Base-by-base conservation (phyloP, 2,797 vertebrate species). In the Schizothorax lantsangensis region DNA sequence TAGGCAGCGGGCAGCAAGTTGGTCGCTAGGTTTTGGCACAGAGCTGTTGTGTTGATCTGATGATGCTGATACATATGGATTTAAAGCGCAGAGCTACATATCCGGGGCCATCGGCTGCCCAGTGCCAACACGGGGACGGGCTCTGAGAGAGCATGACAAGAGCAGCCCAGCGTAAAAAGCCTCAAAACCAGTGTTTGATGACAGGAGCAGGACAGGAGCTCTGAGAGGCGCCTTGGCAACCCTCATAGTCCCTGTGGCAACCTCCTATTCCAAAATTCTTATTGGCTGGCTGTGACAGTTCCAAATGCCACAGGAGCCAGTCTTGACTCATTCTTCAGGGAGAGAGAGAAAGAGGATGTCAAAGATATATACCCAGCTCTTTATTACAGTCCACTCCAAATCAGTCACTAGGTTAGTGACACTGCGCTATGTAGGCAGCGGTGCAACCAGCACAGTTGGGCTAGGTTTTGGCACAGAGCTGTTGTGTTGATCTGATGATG, bases 201-300 rank as follows among this genome's bases (percentile, higher is more conserved):
- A 88, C 83, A 75, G 77, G 69, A 54, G 49, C 87, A 81, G 83
- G 83, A 84, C 86, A 81, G 54, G 38, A 71, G 4, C 59, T 69
- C 59, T 14, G 77, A 81, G 83, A 81, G 72, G 62, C 4, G 36
- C 87, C 78, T 68, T 75, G 83, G 87, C 87, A 81, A 81, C 71
- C 62, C 49, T 81, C 75, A 17, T 36, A 49, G 59, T 88, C 83
- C 83, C 87, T 40, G 68, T 80, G 87, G 83, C 83, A 84, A 88
- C 87, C 83, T 80, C 69, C 77, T 66, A 54, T 80, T 81, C 78
- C n/a, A 72, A 26, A 68, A 88, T 69, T 84, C 62, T 69, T 71
- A 84, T 81, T 88, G 83, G 87, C 69, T 81, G 66, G 45, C 59
- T 59, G 69, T 81, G 86, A 87, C 78, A 81, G 83, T 64, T 84